A percentile compares a stretch with the other conserved stretches of the same genome.
Conservation (phyloP, 2,113 vertebrate species). For the Antennarius striatus region DNA sequence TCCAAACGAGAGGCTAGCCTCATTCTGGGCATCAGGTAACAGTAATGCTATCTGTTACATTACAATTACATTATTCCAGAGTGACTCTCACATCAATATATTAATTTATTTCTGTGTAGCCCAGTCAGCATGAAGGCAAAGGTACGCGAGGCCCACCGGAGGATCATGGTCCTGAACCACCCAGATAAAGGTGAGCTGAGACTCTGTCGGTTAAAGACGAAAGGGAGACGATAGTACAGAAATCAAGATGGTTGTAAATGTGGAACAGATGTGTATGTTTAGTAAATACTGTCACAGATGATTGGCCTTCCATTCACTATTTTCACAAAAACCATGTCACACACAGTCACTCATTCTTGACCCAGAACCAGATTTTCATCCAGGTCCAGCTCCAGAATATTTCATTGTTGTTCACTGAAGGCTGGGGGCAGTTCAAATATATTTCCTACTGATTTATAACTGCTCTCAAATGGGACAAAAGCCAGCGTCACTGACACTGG, state of each 20-base stretch:
- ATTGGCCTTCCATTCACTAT: no score
- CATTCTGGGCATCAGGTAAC: slow-evolving; percentile 91
- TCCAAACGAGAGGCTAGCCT: slow-evolving; percentile 91
- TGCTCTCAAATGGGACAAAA: no score
- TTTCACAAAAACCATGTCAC: no score
- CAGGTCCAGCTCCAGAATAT: no score
- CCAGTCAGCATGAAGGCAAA: slow-evolving; percentile 85
- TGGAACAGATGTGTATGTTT: no score
- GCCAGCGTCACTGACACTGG: no score
- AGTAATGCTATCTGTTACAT: slow-evolving; percentile 29
- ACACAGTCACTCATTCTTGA: no score
- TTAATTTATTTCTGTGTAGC: slow-evolving; percentile 72
- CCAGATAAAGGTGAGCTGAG: slow-evolving; percentile 90
- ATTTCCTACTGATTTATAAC: no score
- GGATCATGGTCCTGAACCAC: slow-evolving; percentile 94
- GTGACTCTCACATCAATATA: background rate
- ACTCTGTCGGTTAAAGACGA: background rate
- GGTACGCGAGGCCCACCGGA: slow-evolving; percentile 88
- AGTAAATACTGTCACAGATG: no score
- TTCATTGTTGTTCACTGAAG: no score
- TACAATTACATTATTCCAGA: background rate
- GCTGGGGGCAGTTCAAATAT: no score
- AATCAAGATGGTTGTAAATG: background rate
- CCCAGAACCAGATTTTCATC: no score
- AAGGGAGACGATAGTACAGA: background rate